Percentiles rank a stretch among this genome's conserved stretches.
Conservation (phyloP, 2,888 invertebrate genomes). For the Ectobius pallidus region DNA sequence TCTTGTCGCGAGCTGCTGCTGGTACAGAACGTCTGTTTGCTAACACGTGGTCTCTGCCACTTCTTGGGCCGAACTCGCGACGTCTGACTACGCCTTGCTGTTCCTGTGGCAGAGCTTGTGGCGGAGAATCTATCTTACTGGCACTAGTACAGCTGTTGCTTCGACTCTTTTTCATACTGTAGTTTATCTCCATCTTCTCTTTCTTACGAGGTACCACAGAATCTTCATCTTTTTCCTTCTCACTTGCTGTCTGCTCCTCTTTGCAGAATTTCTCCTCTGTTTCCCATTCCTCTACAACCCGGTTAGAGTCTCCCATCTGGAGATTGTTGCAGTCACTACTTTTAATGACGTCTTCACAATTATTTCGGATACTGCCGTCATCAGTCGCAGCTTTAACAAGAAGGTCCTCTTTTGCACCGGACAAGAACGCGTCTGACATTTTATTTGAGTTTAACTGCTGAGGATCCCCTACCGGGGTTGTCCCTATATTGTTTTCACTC, state of each 20-base stretch:
- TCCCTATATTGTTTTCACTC: neutral
- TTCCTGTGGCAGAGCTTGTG: neutral
- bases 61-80: slow-evolving; percentile 30
- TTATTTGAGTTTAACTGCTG: slow-evolving; percentile 48
- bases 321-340: neutral
- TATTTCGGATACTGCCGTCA: slow-evolving; percentile 40
- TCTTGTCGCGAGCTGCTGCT: slow-evolving; percentile 56
- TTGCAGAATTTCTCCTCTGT: slow-evolving; percentile 44
- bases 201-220: slow-evolving; percentile 59
- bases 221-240: slow-evolving; percentile 56
- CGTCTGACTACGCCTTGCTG: slow-evolving; percentile 35
- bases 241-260: slow-evolving; percentile 43
- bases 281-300: slow-evolving; percentile 13
- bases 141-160: slow-evolving; percentile 49
- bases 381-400: slow-evolving; percentile 31
- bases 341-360: slow-evolving; percentile 45
- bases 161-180: slow-evolving; percentile 53
- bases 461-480: neutral
- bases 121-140: slow-evolving; percentile 47
- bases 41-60: slow-evolving; percentile 16
- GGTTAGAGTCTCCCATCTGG: slow-evolving; percentile 16
- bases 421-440: slow-evolving; percentile 65
- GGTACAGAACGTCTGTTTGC: slow-evolving; percentile 43
- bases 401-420: slow-evolving; percentile 64
- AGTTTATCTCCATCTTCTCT: slow-evolving; percentile 59